These are phyloP conservation scores for Microplitis manilae DNA, from an alignment of 2,888 invertebrate genomes.

Conservation along the genomic window DNA sequence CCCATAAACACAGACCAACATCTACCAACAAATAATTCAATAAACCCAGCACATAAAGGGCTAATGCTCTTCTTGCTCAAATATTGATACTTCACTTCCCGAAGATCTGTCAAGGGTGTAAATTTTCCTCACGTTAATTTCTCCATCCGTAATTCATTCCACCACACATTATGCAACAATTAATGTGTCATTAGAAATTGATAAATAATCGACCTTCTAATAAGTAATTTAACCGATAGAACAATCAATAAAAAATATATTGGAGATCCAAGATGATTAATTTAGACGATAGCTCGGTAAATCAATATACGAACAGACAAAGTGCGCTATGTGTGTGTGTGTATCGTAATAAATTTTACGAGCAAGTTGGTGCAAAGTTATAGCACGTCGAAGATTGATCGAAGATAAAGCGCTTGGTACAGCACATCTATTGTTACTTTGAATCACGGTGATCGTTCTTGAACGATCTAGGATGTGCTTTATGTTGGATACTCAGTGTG, in stretches of 20 bases:
- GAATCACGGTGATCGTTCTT: conserved; percentile 1
- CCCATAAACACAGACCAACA: neutral
- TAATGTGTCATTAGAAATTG: too few relatives aligned
- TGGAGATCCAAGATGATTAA: too few relatives aligned
- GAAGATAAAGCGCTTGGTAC: neutral
- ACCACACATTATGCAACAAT: too few relatives aligned
- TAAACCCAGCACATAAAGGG: conserved; percentile 44
- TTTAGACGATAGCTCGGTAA: too few relatives aligned
- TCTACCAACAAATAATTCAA: conserved; percentile 42
- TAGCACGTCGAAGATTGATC: neutral
- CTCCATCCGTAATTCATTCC: too few relatives aligned
- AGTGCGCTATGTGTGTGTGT: too few relatives aligned
- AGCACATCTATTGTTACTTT: neutral
- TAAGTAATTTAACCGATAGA: too few relatives aligned
- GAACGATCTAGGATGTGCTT: neutral
- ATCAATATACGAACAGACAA: too few relatives aligned
- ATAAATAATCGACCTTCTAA: too few relatives aligned
- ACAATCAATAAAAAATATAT: too few relatives aligned
- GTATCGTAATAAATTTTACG: neutral
- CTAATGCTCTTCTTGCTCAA: conserved; percentile 33
- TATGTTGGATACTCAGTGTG: neutral
- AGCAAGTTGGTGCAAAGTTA: neutral
- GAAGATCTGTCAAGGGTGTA: neutral
- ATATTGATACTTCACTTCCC: neutral
- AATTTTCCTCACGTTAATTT: too few relatives aligned